Evolutionary conservation across 1,140 invertebrate species (phyloP).

Genomic region (Zophobas morio): DNA sequence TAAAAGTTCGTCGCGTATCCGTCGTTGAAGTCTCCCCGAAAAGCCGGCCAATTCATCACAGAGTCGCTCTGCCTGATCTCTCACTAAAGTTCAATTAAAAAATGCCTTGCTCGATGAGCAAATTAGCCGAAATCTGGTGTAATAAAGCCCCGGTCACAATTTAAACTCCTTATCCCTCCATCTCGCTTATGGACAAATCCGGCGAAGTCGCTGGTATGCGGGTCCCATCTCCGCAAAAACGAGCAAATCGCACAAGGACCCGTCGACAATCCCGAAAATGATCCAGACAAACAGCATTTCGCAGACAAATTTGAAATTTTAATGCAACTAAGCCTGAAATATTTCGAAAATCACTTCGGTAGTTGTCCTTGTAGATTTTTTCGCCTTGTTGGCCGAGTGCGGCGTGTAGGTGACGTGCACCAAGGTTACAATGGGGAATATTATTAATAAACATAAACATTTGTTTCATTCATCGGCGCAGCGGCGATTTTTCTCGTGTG

Average conservation of each 20-base stretch:
- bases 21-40: too few species aligned
- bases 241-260: slow-evolving; percentile 41
- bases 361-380: slow-evolving; percentile 56
- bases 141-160: slow-evolving; percentile 18
- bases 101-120: slow-evolving; percentile 22
- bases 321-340: slow-evolving; percentile 62
- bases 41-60: too few species aligned
- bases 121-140: slow-evolving; percentile 4
- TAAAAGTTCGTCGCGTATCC: too few species aligned
- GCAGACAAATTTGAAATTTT: slow-evolving; percentile 58
- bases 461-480: slow-evolving; percentile 51
- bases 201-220: slow-evolving; percentile 10
- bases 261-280: slow-evolving; percentile 58
- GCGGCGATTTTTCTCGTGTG: background rate
- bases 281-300: slow-evolving; percentile 60
- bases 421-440: slow-evolving; percentile 50
- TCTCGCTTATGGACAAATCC: slow-evolving; percentile 43
- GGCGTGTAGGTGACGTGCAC: slow-evolving; percentile 58
- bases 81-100: background rate
- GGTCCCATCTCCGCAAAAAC: background rate
- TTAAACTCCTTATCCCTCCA: slow-evolving; percentile 20
- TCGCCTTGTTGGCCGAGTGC: slow-evolving; percentile 11
- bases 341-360: slow-evolving; percentile 60
- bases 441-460: slow-evolving; percentile 50
- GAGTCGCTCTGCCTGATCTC: too few species aligned